phyloP scores from a whole-genome alignment of 2,113 vertebrate genomes.

The Orientallactaga bullata region DNA sequence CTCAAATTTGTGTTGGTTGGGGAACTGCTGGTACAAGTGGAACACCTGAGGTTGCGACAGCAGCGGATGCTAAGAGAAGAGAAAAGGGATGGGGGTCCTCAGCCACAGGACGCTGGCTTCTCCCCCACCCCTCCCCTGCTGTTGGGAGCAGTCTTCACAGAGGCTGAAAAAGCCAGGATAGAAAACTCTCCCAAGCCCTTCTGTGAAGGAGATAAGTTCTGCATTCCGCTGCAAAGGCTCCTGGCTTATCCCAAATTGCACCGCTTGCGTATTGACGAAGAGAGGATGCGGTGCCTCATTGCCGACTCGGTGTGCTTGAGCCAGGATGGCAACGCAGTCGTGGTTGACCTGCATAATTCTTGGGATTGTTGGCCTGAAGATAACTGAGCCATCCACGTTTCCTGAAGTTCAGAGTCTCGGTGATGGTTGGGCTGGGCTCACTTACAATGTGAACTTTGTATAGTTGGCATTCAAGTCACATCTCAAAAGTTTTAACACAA shows the following conservation, averaged over 20 bases:
- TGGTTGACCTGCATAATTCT: slow-evolving; percentile 72
- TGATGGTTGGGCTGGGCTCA: background rate
- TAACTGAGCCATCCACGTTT: background rate
- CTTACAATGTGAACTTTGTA: background rate
- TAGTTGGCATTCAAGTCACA: background rate
- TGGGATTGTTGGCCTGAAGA: slow-evolving; percentile 52
- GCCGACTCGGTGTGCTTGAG: slow-evolving; percentile 86
- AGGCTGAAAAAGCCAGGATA: slow-evolving; percentile 46
- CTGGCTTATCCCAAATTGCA: slow-evolving; percentile 89
- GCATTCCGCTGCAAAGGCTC: slow-evolving; percentile 90
- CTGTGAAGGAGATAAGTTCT: slow-evolving; percentile 82
- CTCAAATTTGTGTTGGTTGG: slow-evolving; percentile 87
- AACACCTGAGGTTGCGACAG: slow-evolving; percentile 86
- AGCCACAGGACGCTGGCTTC: slow-evolving; percentile 27
- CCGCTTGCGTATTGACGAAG: slow-evolving; percentile 87
- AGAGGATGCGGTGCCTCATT: slow-evolving; percentile 86
- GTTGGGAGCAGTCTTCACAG: slow-evolving; percentile 32
- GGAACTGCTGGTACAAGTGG: slow-evolving; percentile 88
- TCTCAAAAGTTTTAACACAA: background rate
- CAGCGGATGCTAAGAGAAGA: slow-evolving; percentile 52
- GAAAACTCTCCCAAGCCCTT: slow-evolving; percentile 76
- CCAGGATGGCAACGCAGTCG: slow-evolving; percentile 86
- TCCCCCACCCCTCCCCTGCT: background rate
- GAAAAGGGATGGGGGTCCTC: background rate
- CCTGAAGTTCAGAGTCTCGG: background rate